Conservation (phyloP, 1,140 invertebrate genomes). For the Mesaphorura yosii region DNA sequence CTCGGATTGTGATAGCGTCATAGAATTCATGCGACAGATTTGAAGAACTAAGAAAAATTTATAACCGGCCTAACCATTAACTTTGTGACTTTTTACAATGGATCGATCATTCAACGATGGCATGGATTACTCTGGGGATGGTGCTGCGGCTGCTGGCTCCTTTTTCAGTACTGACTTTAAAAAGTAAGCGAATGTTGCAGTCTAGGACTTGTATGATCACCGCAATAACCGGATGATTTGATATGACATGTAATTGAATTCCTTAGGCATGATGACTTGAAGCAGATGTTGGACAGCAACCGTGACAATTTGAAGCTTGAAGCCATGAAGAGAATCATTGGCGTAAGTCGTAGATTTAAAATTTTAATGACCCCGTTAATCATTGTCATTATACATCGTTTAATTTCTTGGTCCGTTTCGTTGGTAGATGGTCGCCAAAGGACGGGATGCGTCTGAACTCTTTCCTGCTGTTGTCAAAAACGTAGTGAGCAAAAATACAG, state of each 20-base stretch:
- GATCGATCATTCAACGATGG: constrained; percentile 29
- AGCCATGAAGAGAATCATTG: constrained; percentile 99
- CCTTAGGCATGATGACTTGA: constrained; percentile 76
- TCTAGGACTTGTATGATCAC: not conserved
- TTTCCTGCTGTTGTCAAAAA: constrained; percentile 99
- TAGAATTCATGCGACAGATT: no score
- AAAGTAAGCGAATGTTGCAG: constrained; percentile 10
- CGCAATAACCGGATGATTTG: not conserved
- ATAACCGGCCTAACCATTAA: no score
- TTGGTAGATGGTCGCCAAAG: constrained; percentile 88
- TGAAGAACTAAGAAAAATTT: no score
- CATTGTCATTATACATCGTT: constrained; percentile 18
- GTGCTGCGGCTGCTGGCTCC: constrained; percentile 25
- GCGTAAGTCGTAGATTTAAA: constrained; percentile 46
- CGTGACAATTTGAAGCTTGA: constrained; percentile 95
- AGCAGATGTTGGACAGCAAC: constrained; percentile 93
- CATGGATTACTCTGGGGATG: constrained; percentile 30
- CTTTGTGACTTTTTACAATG: no score
- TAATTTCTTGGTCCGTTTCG: constrained; percentile 4
- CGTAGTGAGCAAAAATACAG: constrained; percentile 98
- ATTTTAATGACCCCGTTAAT: not conserved
- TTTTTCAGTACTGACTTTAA: constrained; percentile 31
- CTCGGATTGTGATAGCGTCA: no score
- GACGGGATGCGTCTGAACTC: constrained; percentile 91
- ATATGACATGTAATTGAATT: not conserved